Base-by-base conservation (phyloP, 1,140 invertebrate species). In the Drosophila triauraria region DNA sequence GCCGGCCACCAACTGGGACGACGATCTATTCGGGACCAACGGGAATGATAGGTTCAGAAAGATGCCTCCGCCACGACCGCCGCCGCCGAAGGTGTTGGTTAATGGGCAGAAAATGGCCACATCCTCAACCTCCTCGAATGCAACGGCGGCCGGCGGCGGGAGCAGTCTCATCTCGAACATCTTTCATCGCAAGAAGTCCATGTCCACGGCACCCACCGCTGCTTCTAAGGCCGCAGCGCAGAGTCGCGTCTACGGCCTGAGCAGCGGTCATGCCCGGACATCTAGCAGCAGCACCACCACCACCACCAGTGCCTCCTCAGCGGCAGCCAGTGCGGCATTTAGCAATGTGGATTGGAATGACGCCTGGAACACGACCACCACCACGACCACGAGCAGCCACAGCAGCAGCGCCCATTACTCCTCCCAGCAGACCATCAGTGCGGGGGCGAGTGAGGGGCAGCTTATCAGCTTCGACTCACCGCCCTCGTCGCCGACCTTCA, bases 401-500 rank as follows among this genome's bases (percentile, higher is more conserved):
- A 79, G 56, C 65, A 71, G 59, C 38, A 67, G 38, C 38, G 56
- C 42, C 42, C 47, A 65, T 17, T 70, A 60, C 42, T 46, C 54
- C 35, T 62, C 47, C 17, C 58, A 78, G 47, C 38, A 59, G 10
- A 58, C 50, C 8, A 74, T 59, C 64, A 47, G 50, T 30, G 64
- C 57, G 48, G 23, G 47, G 1, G 64, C 58, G 40, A 27, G 42
- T 5, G 90, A 93, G 68, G 92, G 92, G 42, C 93, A 94, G 61
- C 85, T 95, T 12, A 95, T 95, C 75, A 95, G 95, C 82, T 93
- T 95, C 8, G 94, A 94, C 47, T 95, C 95, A 17, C 96, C 96
- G 2, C 95, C 95, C 0, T 95, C 95, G 63, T 96, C 96, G 13
- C 96, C 96, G 32, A 96, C 95, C 3, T 95, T 95, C 35, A 96